These are phyloP conservation scores for Phacellophora camtschatica DNA, from an alignment of 30 jellyfish, hydroid and myxozoan genomes.

Conservation along the genomic window DNA sequence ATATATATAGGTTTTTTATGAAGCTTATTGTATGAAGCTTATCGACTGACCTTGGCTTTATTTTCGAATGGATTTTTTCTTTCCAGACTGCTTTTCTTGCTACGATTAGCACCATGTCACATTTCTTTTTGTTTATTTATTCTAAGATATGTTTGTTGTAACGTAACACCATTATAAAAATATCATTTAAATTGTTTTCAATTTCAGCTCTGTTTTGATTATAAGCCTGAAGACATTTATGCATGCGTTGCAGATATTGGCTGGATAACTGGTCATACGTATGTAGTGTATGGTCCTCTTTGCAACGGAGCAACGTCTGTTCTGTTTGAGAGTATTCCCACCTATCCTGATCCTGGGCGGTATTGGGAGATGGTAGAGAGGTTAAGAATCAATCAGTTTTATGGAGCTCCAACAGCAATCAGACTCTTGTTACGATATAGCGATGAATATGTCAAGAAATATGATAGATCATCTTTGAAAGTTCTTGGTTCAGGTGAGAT, in stretches of 20 bases:
- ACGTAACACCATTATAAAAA: too few species aligned
- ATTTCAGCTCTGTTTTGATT: conserved; percentile 87
- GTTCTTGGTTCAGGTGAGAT: conserved; percentile 94
- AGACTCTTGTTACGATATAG: conserved; percentile 81
- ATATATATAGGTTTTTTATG: too few species aligned
- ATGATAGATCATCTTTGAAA: conserved; percentile 79
- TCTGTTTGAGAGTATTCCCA: conserved; percentile 94
- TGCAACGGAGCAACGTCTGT: conserved; percentile 95
- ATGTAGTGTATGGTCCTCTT: conserved; percentile 97
- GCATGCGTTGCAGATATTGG: conserved; percentile 99
- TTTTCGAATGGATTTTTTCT: too few species aligned
- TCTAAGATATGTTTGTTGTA: too few species aligned
- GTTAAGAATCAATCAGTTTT: conserved; percentile 79
- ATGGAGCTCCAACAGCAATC: conserved; percentile 99
- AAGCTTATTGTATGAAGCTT: too few species aligned
- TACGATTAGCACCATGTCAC: too few species aligned
- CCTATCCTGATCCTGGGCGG: conserved; percentile 97
- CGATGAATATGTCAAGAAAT: conserved; percentile 78
- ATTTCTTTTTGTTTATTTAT: too few species aligned
- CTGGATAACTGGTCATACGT: conserved; percentile 98
- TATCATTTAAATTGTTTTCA: too few species aligned
- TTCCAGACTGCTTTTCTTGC: too few species aligned
- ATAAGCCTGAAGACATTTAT: conserved; percentile 87
- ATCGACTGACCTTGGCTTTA: too few species aligned
- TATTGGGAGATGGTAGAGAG: conserved; percentile 98